Evolutionary conservation across 2,797 vertebrate genomes (phyloP), one percentile per base, ranked within the genome.

Genomic region (Eulemur mongoz): DNA sequence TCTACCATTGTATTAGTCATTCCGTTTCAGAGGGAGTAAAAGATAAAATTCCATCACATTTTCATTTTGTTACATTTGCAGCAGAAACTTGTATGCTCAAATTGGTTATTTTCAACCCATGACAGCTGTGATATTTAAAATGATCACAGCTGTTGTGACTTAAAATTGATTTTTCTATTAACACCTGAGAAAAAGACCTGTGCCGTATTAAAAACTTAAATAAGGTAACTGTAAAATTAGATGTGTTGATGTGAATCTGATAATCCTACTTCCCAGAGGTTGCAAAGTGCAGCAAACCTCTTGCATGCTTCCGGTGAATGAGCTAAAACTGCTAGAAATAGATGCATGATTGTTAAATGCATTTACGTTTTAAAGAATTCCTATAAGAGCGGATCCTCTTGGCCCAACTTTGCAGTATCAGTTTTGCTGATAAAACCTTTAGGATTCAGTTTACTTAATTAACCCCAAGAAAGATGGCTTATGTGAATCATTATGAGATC

Each of bases 101-200:
- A 98, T 98, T 96, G 95, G 97, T 98, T 97, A 97, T 97, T 98
- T 97, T 97, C 97, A 96, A 97, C 88, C 40, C 76, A 91, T 97
- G 98, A 97, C 97, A 97, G 98, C 98, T 98, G 98, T 93, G 96
- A 97, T 96, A 88, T 98, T 98, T 97, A 84, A 96, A 98, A 95
- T 67, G 94, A 88, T 89, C 97, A 96, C 98, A 98, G 98, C 97
- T 97, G 98, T 96, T 88, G 78, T 98, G 96, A 97, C 88, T 97
- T 97, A 96, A 94, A 97, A 94, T 97, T 97, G 97, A 88, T 98
- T 98, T 97, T 98, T 97, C 97, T 97, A 76, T 97, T 97, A 98
- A 96, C 98, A 98, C 98, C 98, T 98, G 98, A 92, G 95, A 96
- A 97, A 94, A 97, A 96, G 96, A 93, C 63, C 91, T 92, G 95